Evolutionary conservation across 2,888 invertebrate species (phyloP).

Genomic region (Mactromeris polynyma): DNA sequence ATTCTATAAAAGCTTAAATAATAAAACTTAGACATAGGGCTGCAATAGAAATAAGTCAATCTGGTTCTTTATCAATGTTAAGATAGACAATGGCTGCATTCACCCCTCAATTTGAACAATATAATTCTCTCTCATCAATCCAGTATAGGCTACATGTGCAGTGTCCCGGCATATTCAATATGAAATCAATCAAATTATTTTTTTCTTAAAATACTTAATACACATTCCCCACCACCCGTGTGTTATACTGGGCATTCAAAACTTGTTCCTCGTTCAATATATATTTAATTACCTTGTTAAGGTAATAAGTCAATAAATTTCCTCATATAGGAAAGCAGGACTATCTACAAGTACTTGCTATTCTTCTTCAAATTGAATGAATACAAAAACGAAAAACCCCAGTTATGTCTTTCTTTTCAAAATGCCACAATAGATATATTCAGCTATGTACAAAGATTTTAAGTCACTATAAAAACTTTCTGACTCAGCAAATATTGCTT

Average conservation of each 20-base stretch:
- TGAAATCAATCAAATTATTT: neutral
- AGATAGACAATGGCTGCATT: too few species aligned
- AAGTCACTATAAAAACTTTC: constrained; percentile 12
- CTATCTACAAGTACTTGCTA: constrained; percentile 1
- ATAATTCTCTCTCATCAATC: too few species aligned
- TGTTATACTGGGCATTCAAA: neutral
- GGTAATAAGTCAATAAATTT: neutral
- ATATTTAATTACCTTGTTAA: neutral
- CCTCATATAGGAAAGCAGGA: neutral
- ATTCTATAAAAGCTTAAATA: too few species aligned
- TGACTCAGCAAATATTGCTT: constrained; percentile 22
- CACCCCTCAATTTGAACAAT: too few species aligned
- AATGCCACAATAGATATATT: neutral
- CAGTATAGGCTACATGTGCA: too few species aligned
- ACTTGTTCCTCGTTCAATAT: neutral
- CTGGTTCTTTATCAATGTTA: too few species aligned
- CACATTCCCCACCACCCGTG: neutral
- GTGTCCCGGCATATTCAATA: too few species aligned
- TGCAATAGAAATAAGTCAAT: too few species aligned
- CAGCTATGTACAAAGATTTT: neutral
- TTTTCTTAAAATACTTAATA: neutral
- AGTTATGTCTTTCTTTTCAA: neutral
- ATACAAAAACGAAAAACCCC: neutral
- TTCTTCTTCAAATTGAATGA: neutral
- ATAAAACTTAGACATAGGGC: too few species aligned